Base-by-base conservation (phyloP, 2,113 vertebrate genomes). In the Argyrosomus japonicus region DNA sequence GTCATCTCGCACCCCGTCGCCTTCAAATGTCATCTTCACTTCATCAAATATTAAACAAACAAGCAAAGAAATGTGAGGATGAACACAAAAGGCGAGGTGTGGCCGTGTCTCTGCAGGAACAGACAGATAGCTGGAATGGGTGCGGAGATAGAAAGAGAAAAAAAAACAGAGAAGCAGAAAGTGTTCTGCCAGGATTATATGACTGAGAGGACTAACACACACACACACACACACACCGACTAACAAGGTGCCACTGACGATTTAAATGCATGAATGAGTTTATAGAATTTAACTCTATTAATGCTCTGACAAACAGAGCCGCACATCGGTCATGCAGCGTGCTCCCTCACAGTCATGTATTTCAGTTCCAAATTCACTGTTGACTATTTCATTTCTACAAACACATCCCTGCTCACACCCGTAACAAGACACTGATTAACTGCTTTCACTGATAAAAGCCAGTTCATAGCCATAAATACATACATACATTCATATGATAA, bases 111-210 rank as follows among this genome's bases (percentile, higher is more conserved):
- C 18, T 74, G 87, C 89, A 91, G 86, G 81, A 88, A 21, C 64
- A 71, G 79, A 84, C 85, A 83, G 84, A 82, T 81, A 86, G 64
- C 77, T 80, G 79, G 8, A 64, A 48, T 69, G 87, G 89, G 92
- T 72, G 86, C n/a, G 77, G 18, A 19, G 18, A 53, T 29, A 32
- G 27, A 61, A 23, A 63, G 2, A 71, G 23, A 21, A 40, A 15
- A 29, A 19, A 10, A 50, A 15, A 2, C 32, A 64, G 1, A 18
- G 43, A 14, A 25, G 48, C 57, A 84, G 9, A 36, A 27, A 43
- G 8, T 61, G 5, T 61, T 45, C 54, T 68, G 61, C 40, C 8
- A 29, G 40, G 6, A 45, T 50, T 36, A 25, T 51, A 50, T 64
- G 25, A 81, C 12, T 53, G 9, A 40, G 17, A 62, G 0, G 58